Base-by-base conservation (phyloP, 1,140 invertebrate species). In the Hypsibius dujardini region DNA sequence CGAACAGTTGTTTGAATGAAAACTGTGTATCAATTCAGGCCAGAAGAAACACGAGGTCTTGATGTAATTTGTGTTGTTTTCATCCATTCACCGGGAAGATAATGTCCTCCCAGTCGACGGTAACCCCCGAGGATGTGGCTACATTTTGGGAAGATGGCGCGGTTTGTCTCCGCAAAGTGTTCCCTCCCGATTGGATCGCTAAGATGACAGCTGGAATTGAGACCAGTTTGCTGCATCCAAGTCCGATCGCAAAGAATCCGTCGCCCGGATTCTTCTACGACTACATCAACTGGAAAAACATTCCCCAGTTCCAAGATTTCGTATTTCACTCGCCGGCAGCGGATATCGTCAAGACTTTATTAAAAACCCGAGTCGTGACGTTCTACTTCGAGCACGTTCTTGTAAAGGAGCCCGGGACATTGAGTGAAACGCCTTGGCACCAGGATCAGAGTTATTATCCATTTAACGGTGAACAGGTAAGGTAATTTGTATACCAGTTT, bases 381-480 rank as follows among this genome's bases (percentile, higher is more conserved):
- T 77, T 78, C 71, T 78, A 78, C 71, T 76, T 77, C 70, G 77
- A 78, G 59, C 77, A 78, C 56, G 77, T 78, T 1, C 73, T 78
- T 1, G 76, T 75, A 46, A 78, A 78, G 60, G 77, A 78, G 56
- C 75, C 76, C 0, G 75, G 76, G 12, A 74, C 76, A 1, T 69
- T 60, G 2, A 76, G 77, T 42, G 47, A 70, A 60, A 78, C 77
- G 0, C 77, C 77, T 2, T 78, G 77, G 71, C 77, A 78, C 60
- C 76, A 77, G 12, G 77, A 78, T 59, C 77, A 78, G 69, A 62
- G 76, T 7, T 78, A 78, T 70, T 78, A 78, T 69, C 77, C 77
- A 1, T 76, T 78, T 46, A 75, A 78, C 67, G 77, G 77, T 7
- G 62, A 71, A 14, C 75, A 76, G 28, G 28, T 28, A 28, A 28